Evolutionary conservation across 2,888 invertebrate species (phyloP).

Genomic region (Drosophila anomelani): DNA sequence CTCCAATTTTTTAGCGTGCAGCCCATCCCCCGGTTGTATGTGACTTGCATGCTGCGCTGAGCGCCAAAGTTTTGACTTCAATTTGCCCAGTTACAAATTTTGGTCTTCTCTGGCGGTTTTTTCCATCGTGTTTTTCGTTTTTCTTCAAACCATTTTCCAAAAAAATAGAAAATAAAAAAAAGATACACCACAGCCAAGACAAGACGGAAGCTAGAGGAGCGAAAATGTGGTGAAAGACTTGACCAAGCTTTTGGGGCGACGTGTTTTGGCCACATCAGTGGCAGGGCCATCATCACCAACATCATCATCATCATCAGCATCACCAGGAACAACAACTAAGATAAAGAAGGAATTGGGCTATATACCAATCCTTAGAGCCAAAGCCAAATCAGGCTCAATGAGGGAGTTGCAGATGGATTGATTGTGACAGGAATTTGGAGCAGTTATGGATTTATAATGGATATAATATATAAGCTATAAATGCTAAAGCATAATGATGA

Average conservation of each 20-base stretch:
- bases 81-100: constrained; percentile 69
- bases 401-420: constrained; percentile 25
- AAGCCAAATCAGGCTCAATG: constrained; percentile 22
- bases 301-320: constrained; percentile 29
- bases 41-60: constrained; percentile 69
- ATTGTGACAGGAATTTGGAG: constrained; percentile 30
- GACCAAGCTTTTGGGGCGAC: constrained; percentile 57
- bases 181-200: constrained; percentile 29
- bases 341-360: not conserved
- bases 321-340: constrained; percentile 2
- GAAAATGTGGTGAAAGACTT: constrained; percentile 60
- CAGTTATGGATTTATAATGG: not conserved
- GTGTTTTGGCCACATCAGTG: constrained; percentile 52
- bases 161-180: not conserved
- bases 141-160: constrained; percentile 19
- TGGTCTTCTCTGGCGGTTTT: constrained; percentile 36
- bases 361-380: constrained; percentile 29
- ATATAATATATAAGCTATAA: not conserved
- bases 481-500: not conserved
- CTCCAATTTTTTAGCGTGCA: constrained; percentile 4
- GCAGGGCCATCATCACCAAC: constrained; percentile 44
- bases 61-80: constrained; percentile 74
- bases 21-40: constrained; percentile 47
- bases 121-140: not conserved
- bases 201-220: constrained; percentile 41